Conservation (phyloP, 2,888 invertebrate genomes). For the Tetranychus piercei region DNA sequence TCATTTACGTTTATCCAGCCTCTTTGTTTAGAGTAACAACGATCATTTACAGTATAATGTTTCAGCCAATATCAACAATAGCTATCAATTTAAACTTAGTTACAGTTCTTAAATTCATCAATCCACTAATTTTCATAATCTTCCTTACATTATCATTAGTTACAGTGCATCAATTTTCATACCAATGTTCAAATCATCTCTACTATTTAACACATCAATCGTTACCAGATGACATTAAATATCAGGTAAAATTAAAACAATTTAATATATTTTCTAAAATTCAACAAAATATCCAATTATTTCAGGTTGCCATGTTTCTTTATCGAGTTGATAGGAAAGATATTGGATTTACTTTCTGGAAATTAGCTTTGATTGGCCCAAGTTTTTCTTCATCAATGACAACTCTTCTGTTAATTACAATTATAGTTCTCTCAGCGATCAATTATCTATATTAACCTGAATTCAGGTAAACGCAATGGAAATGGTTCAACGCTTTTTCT, state of each 20-base stretch:
- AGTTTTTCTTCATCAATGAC: not conserved
- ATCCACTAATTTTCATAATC: not conserved
- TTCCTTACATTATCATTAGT: not conserved
- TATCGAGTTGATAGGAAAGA: not conserved
- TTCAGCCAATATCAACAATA: too few relatives aligned
- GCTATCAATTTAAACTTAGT: not conserved
- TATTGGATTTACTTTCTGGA: not conserved
- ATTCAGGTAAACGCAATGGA: too few relatives aligned
- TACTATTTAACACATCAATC: not conserved
- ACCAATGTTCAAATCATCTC: not conserved
- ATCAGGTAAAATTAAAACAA: not conserved
- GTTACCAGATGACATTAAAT: not conserved
- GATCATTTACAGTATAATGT: too few relatives aligned
- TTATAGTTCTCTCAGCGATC: not conserved
- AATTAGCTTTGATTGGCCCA: not conserved
- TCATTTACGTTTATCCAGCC: not conserved
- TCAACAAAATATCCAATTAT: not conserved
- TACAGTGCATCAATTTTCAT: not conserved
- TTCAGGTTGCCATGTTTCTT: not conserved
- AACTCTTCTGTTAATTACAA: not conserved
- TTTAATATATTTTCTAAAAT: not conserved
- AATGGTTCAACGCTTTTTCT: too few relatives aligned
- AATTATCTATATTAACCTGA: too few relatives aligned
- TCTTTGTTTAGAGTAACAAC: not conserved
- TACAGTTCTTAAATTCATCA: not conserved